phyloP scores from a whole-genome alignment of 1,140 invertebrate genomes.

The Pollicipes pollicipes region DNA sequence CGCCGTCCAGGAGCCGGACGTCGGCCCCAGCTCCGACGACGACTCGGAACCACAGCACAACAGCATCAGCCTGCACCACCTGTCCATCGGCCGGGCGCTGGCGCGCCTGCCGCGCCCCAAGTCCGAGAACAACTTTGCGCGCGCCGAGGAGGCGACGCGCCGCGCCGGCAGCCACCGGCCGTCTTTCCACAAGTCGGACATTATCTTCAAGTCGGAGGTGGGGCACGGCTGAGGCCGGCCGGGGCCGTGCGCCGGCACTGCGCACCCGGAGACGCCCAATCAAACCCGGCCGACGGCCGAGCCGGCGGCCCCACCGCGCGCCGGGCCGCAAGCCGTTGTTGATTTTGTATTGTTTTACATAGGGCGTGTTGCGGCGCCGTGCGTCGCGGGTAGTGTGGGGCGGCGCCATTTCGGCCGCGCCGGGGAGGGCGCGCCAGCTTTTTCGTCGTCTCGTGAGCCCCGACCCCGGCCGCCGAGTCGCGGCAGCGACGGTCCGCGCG shows the following conservation, averaged over 20 bases:
- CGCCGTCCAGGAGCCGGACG: constrained; percentile 30
- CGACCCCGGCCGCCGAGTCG: too few relatives aligned
- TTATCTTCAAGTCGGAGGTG: constrained; percentile 37
- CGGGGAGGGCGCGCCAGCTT: too few relatives aligned
- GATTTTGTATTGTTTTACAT: constrained; percentile 9
- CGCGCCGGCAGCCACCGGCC: constrained; percentile 34
- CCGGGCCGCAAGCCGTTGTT: background rate
- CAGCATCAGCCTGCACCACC: constrained; percentile 26
- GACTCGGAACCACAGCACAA: constrained; percentile 35
- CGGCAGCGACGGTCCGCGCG: background rate
- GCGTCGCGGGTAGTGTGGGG: background rate
- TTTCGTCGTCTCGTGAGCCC: too few relatives aligned
- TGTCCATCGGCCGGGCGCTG: constrained; percentile 39
- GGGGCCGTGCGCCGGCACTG: background rate
- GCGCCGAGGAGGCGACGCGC: constrained; percentile 18
- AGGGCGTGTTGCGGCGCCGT: background rate
- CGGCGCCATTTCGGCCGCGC: too few relatives aligned
- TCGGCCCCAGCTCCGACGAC: constrained; percentile 41
- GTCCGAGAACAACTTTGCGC: constrained; percentile 59
- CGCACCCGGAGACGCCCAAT: too few relatives aligned
- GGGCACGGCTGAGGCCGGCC: background rate
- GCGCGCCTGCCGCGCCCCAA: constrained; percentile 55
- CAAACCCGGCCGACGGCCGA: too few relatives aligned
- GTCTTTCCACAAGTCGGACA: constrained; percentile 60
- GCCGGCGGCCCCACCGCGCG: background rate